These are phyloP conservation scores for Acropora yongei DNA, from an alignment of 64 coral and sea anemone genomes.

Conservation along the genomic window DNA sequence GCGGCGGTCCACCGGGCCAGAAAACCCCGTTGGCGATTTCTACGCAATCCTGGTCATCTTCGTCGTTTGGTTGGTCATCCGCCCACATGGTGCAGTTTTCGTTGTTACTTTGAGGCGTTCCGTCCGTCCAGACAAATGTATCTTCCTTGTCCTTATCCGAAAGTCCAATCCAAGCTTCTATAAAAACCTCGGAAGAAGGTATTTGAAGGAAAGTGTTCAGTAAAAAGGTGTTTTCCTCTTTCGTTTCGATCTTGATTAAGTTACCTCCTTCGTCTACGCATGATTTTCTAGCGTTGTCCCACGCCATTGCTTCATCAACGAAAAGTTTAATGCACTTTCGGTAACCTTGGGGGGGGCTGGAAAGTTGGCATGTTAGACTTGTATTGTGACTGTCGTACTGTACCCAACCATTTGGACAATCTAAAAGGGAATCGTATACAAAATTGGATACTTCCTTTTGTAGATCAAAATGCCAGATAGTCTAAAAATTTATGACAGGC, in stretches of 20 bases:
- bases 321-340: background rate
- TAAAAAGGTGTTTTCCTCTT: background rate
- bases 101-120: background rate
- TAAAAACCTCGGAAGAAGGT: background rate
- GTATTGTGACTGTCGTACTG: background rate
- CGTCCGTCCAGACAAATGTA: slow-evolving; percentile 14
- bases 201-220: background rate
- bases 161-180: slow-evolving; percentile 4
- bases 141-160: slow-evolving; percentile 1
- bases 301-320: background rate
- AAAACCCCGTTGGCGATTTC: slow-evolving; percentile 2
- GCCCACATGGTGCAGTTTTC: background rate
- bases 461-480: too few species aligned
- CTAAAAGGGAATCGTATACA: background rate
- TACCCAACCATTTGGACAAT: background rate
- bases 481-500: too few species aligned
- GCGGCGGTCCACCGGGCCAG: slow-evolving; percentile 1
- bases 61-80: slow-evolving; percentile 5
- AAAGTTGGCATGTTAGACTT: background rate
- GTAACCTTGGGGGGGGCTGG: background rate
- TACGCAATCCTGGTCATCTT: background rate
- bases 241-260: slow-evolving; percentile 12
- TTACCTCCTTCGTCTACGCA: background rate
- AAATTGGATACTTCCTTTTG: background rate
- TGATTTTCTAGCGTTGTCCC: background rate